Evolutionary conservation across 2,797 vertebrate genomes (phyloP).

Genomic region (Platalea minor): DNA sequence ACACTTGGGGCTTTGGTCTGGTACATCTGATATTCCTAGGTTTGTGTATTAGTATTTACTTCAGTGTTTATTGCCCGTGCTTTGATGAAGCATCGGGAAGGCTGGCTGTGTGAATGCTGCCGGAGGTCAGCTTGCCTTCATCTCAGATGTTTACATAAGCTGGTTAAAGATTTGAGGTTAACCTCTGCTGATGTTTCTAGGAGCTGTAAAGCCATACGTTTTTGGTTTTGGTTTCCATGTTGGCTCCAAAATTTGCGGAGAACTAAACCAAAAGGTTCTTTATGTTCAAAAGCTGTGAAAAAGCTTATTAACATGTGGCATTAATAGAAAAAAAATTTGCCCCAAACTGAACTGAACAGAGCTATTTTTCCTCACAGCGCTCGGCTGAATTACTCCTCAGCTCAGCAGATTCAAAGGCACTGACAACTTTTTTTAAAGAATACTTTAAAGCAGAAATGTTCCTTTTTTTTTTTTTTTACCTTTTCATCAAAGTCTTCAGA

Average conservation of each 20-base stretch:
- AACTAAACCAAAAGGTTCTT: slow-evolving; percentile 29
- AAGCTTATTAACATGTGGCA: slow-evolving; percentile 15
- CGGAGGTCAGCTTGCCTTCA: neutral
- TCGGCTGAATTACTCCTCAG: neutral
- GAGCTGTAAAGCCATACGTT: neutral
- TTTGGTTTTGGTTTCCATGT: neutral
- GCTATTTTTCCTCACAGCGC: neutral
- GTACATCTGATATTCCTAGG: neutral
- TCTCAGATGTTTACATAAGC: neutral
- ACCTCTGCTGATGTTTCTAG: slow-evolving; percentile 2
- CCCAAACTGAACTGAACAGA: neutral
- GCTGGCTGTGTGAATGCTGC: neutral
- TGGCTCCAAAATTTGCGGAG: neutral
- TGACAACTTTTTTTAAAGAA: neutral
- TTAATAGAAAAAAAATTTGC: neutral
- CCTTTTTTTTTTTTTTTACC: neutral
- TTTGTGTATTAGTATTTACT: neutral
- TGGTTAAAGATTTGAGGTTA: neutral
- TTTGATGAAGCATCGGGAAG: neutral
- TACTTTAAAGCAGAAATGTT: neutral
- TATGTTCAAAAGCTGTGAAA: slow-evolving; percentile 39
- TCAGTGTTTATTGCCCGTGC: neutral
- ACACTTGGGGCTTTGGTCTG: neutral
- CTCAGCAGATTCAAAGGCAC: neutral
- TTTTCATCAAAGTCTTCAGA: neutral